phyloP scores from a whole-genome alignment of 2,888 invertebrate species.

The Athalia cordata region DNA sequence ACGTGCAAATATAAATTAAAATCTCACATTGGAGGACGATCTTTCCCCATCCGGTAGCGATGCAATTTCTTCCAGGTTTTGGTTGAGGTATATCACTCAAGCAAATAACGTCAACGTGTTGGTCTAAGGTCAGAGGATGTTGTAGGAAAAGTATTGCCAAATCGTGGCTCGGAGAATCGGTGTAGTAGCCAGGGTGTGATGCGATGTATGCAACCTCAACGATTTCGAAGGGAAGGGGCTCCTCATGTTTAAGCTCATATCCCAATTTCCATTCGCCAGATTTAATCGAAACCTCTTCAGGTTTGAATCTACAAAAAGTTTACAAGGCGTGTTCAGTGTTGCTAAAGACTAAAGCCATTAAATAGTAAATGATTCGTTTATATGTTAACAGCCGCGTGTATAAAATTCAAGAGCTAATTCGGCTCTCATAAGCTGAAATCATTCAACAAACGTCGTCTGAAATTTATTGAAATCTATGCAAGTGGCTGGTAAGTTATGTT shows the following conservation, averaged over 20 bases:
- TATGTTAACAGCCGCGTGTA: slow-evolving; percentile 2
- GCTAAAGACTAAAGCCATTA: not conserved
- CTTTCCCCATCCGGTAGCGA: slow-evolving; percentile 91
- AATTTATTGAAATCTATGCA: not conserved
- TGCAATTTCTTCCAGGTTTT: slow-evolving; percentile 78
- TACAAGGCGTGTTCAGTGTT: slow-evolving; percentile 50
- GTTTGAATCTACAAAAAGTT: slow-evolving; percentile 75
- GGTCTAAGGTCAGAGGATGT: slow-evolving; percentile 77
- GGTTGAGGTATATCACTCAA: slow-evolving; percentile 78
- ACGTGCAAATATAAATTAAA: not conserved
- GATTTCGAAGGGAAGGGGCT: slow-evolving; percentile 87
- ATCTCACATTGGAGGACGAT: slow-evolving; percentile 81
- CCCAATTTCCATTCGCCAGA: slow-evolving; percentile 91
- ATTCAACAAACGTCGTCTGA: not conserved
- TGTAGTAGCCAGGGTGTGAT: slow-evolving; percentile 82
- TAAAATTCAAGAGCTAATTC: not conserved
- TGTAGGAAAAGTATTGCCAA: slow-evolving; percentile 83
- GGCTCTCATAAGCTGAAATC: not conserved
- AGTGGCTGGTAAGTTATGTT: not conserved
- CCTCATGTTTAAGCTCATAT: slow-evolving; percentile 79
- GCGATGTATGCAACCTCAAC: slow-evolving; percentile 82
- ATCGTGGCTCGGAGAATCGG: slow-evolving; percentile 80
- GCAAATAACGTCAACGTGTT: slow-evolving; percentile 86
- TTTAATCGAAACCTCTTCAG: slow-evolving; percentile 83
- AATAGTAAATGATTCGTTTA: not conserved